phyloP scores from a whole-genome alignment of 2,797 vertebrate species.

The Austrolebias charrua region DNA sequence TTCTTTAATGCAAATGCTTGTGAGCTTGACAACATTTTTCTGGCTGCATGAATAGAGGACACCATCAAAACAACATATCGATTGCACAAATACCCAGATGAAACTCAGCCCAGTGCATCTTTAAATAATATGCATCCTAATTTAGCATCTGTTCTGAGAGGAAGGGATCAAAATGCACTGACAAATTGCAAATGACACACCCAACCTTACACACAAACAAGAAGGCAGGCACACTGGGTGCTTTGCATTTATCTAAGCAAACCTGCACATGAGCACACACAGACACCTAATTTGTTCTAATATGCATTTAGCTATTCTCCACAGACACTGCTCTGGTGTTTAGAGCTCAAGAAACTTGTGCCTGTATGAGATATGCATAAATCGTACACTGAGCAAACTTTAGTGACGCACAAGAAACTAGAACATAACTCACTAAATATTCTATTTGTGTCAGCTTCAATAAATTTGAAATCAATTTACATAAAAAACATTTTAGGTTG shows the following conservation, averaged over 20 bases:
- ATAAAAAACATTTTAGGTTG: too few species aligned
- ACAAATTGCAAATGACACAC: constrained; percentile 67
- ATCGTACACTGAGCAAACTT: constrained; percentile 11
- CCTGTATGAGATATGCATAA: constrained; percentile 20
- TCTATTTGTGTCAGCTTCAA: constrained; percentile 12
- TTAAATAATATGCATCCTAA: constrained; percentile 77
- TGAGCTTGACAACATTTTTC: constrained; percentile 36
- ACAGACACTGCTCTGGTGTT: constrained; percentile 32
- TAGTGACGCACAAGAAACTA: constrained; percentile 14
- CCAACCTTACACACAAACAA: constrained; percentile 46
- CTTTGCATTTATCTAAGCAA: constrained; percentile 26
- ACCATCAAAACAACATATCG: constrained; percentile 62
- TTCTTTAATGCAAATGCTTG: constrained; percentile 40
- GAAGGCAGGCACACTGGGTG: constrained; percentile 27
- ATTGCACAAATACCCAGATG: constrained; percentile 60
- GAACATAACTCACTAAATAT: constrained; percentile 33
- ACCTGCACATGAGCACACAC: constrained; percentile 23
- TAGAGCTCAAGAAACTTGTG: constrained; percentile 29
- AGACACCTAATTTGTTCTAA: constrained; percentile 45
- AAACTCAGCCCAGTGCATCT: constrained; percentile 67
- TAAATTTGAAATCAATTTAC: not conserved
- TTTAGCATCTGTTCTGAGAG: constrained; percentile 66
- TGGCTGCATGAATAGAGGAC: constrained; percentile 41
- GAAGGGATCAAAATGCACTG: constrained; percentile 66
- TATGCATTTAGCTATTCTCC: constrained; percentile 49